Evolutionary conservation across 2,888 invertebrate genomes (phyloP), one percentile per base, ranked within the genome.

Genomic region (Leucozona laternaria): DNA sequence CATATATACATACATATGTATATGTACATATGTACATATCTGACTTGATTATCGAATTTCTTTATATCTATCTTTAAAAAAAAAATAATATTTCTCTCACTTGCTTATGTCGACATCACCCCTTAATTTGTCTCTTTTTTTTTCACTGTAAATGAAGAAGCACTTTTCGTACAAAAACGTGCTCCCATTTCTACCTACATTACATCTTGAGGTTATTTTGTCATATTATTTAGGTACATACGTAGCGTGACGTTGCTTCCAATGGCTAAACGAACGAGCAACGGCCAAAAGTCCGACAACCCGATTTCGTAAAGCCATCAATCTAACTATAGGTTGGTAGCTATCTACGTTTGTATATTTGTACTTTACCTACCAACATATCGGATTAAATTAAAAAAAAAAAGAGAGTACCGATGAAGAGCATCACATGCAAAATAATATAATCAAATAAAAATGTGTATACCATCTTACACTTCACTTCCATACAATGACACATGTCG

Each of bases 351-450:
- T n/a, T n/a, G n/a, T 28, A 53, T 28, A 53, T 11, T n/a, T 8
- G 15, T 53, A 50, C 50, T 22, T 22, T 66, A 66, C 48, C 34
- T 66, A 58, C 37, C 11, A 64, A 48, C 64, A 15, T 62, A 43
- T 76, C 34, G 62, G 71, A 55, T 70, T 28, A 72, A 76, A 64
- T 37, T 60, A 22, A 64, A 64, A 31, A 28, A 53, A 62, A 57
- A 77, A 75, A 79, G 75, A 79, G 84, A 75, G 71, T 68, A 76
- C 68, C 43, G 31, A 58, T 71, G 75, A 84, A 79, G 79, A 79
- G 79, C 45, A 76, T 64, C 55, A 40, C 79, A 75, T 84, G 79
- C 76, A 79, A 84, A 83, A 71, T 76, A 79, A 60, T 71, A 71
- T 53, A 71, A 71, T 79, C 62, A 64, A 76, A 58, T 50, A 57